Conservation (phyloP, 2,888 invertebrate genomes). For the Lasioglossum leucozonium region DNA sequence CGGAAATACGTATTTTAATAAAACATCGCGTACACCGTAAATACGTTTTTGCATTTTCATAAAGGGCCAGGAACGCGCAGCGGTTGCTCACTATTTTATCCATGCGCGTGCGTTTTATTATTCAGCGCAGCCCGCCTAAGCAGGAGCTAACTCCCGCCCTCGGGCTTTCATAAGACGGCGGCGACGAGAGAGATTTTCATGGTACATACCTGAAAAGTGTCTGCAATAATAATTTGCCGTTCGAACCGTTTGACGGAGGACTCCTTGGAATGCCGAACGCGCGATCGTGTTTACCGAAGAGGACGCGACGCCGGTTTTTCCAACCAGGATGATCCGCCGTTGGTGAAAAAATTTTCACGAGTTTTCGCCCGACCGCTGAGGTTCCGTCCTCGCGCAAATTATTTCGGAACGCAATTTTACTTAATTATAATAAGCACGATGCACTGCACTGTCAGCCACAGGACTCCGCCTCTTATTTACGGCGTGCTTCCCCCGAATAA, state of each 20-base stretch:
- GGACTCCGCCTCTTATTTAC: constrained; percentile 36
- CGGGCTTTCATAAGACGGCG: not conserved
- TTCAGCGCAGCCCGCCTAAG: constrained; percentile 14
- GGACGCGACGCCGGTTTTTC: too few species aligned
- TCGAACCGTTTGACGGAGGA: not conserved
- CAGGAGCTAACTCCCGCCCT: not conserved
- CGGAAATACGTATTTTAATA: not conserved
- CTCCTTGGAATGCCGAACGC: not conserved
- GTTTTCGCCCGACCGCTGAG: not conserved
- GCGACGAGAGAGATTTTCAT: constrained; percentile 1
- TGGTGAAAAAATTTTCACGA: not conserved
- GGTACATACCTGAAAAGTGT: not conserved
- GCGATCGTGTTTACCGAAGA: not conserved
- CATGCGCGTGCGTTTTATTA: constrained; percentile 26
- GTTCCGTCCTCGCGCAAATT: not conserved
- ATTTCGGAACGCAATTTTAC: constrained; percentile 35
- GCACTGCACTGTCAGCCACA: constrained; percentile 22
- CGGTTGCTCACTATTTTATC: not conserved
- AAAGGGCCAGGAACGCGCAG: not conserved
- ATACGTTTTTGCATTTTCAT: not conserved
- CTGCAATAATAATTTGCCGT: constrained; percentile 8
- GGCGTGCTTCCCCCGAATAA: constrained; percentile 22
- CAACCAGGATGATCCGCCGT: not conserved
- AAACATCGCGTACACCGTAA: not conserved
- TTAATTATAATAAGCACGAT: constrained; percentile 45